Conservation (phyloP, 2,113 vertebrate species). For the Eidolon helvum region DNA sequence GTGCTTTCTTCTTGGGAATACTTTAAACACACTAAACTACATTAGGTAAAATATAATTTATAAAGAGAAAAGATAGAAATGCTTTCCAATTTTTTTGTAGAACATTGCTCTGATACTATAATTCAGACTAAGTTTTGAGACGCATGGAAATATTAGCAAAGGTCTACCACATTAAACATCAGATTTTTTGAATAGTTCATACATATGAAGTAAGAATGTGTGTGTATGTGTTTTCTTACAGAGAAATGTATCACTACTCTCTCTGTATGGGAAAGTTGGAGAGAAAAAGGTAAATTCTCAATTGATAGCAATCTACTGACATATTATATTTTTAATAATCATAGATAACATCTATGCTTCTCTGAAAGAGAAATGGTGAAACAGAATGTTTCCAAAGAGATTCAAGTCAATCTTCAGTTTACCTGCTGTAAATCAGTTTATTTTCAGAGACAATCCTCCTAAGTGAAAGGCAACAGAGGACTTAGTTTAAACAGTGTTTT, state of each 20-base stretch:
- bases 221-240: not conserved
- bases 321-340: not conserved
- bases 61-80: not conserved
- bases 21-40: not conserved
- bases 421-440: not conserved
- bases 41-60: not conserved
- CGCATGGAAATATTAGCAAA: not conserved
- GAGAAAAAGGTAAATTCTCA: not conserved
- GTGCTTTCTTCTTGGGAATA: not conserved
- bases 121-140: not conserved
- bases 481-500: not conserved
- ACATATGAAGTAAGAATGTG: not conserved
- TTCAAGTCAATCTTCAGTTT: not conserved
- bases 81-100: not conserved
- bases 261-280: not conserved
- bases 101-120: not conserved
- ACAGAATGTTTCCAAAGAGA: not conserved
- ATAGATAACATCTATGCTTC: not conserved
- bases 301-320: not conserved
- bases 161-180: not conserved
- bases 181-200: not conserved
- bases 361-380: not conserved
- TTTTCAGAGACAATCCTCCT: not conserved
- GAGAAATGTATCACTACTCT: not conserved
- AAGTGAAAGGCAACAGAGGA: not conserved